Base-by-base conservation (phyloP, 2,888 invertebrate species). In the Apomyelois bistriatella region DNA sequence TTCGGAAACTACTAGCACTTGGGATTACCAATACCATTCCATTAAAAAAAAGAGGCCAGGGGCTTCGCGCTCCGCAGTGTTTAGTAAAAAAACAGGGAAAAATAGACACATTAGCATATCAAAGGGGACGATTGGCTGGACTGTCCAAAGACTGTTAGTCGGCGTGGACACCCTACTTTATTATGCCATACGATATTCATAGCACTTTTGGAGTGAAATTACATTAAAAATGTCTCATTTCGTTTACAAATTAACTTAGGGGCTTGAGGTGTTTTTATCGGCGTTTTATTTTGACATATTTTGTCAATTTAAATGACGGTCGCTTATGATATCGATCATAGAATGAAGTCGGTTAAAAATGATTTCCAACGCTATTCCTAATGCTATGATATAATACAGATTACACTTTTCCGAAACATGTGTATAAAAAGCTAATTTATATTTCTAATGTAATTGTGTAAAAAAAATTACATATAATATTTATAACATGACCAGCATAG, bases 31-130 rank as follows among this genome's bases (percentile, higher is more conserved):
- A 46, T 13, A 37, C 37, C 40, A 37, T 32, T 53, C 13, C 15
- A 37, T 28, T 37, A 48, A 42, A 9, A 48, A 53, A 54, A 38
- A 35, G 35, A 17, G 13, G 12, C 10, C 13, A 5, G 13, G 22
- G 42, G 15, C 16, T 30, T 28, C 38, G 22, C 48, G 36, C 47
- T 10, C 17, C 64, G 63, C 61, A 61, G 59, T 63, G 58, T 66
- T 66, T 62, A 62, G 64, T 59, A 67, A 65, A 71, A 70, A 64
- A 65, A 47, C 51, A 58, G 62, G 66, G 65, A 69, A 70, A 70
- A 69, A 74, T 74, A 76, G 67, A 57, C 57, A 58, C 62, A 84
- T 84, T 83, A 79, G 67, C 83, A 84, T 83, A 70, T 84, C 84
- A 84, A 84, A 84, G 82, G 75, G 66, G 59, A 55, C 58, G 59